Percentiles rank a stretch among this genome's conserved stretches.
Conservation (phyloP, 2,888 invertebrate genomes). For the Microctonus hyperodae region DNA sequence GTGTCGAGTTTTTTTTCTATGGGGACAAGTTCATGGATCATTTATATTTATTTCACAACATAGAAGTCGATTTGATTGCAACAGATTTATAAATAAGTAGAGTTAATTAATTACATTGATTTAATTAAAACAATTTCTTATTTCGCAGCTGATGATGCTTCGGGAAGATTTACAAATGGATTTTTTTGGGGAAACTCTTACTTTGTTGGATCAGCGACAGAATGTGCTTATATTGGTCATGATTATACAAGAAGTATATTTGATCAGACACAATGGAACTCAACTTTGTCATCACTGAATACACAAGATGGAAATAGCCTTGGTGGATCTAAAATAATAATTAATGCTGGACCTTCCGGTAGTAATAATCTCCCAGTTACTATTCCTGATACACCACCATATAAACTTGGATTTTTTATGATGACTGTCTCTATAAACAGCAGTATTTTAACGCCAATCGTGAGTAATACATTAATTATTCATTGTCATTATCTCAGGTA, state of each 20-base stretch:
- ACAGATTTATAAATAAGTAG: background rate
- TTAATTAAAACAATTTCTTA: conserved; percentile 13
- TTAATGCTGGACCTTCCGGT: conserved; percentile 40
- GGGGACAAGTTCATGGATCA: background rate
- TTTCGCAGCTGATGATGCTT: conserved; percentile 59
- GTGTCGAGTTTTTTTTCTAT: background rate
- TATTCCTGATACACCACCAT: conserved; percentile 52
- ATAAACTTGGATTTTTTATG: conserved; percentile 58
- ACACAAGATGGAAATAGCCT: conserved; percentile 46
- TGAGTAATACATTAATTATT: too few species aligned
- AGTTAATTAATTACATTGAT: background rate
- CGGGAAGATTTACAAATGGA: conserved; percentile 60
- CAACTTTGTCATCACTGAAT: conserved; percentile 25
- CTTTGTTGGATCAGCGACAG: conserved; percentile 60
- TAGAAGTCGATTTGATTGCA: background rate
- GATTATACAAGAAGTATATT: conserved; percentile 39
- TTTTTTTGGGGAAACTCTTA: conserved; percentile 63
- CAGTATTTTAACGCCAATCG: conserved; percentile 44
- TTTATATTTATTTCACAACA: background rate
- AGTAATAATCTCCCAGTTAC: conserved; percentile 23
- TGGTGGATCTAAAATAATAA: conserved; percentile 48
- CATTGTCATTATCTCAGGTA: too few species aligned
- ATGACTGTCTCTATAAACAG: conserved; percentile 55
- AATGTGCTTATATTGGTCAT: conserved; percentile 56
- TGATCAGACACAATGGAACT: conserved; percentile 29